Conservation (phyloP, 1,140 invertebrate species). For the Zaprionus ghesquierei region DNA sequence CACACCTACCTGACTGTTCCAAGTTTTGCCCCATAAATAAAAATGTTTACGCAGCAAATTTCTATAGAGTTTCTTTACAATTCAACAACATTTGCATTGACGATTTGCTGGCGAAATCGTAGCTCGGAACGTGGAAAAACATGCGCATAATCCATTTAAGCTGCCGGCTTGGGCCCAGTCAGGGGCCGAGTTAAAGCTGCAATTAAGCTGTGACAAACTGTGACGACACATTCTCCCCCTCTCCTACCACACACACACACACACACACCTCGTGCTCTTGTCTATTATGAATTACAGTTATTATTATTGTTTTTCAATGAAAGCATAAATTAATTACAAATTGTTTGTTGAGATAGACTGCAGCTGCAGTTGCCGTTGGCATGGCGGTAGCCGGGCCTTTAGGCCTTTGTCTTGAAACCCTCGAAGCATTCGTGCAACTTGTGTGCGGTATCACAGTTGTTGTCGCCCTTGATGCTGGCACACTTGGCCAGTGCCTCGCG, state of each 20-base stretch:
- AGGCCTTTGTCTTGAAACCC: constrained; percentile 53
- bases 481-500: constrained; percentile 57
- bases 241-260: neutral
- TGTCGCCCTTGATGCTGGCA: constrained; percentile 47
- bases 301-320: constrained; percentile 54
- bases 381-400: constrained; percentile 19
- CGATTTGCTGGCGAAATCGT: neutral
- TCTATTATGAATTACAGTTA: constrained; percentile 49
- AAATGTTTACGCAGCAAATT: neutral
- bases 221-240: constrained; percentile 2
- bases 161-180: constrained; percentile 29
- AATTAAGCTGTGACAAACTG: constrained; percentile 64
- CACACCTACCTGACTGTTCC: neutral
- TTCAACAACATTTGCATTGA: neutral
- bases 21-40: neutral
- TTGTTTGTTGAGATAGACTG: constrained; percentile 38
- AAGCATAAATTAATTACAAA: constrained; percentile 63
- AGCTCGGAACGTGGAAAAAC: constrained; percentile 12
- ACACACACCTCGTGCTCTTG: constrained; percentile 20
- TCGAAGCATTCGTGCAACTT: constrained; percentile 67
- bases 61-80: too few species aligned
- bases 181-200: constrained; percentile 48
- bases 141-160: constrained; percentile 63
- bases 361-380: neutral
- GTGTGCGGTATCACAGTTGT: constrained; percentile 63